A percentile compares a stretch with the other conserved stretches of the same genome.
These are phyloP conservation scores for Champsocephalus gunnari DNA, from an alignment of 2,797 vertebrate genomes.

Conservation along the genomic window DNA sequence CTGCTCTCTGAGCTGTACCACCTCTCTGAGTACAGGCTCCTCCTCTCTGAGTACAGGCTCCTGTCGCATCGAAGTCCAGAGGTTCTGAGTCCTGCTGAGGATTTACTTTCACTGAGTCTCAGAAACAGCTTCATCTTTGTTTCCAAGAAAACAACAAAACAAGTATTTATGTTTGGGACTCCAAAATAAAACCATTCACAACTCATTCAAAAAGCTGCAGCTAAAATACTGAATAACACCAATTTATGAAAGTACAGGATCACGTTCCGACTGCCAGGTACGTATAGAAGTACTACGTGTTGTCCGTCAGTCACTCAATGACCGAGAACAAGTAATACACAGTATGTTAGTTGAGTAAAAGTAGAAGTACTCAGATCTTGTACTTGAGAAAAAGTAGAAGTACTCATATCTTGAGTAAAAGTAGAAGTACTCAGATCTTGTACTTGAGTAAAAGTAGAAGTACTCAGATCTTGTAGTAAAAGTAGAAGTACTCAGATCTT, in stretches of 20 bases:
- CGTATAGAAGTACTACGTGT: neutral
- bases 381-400: neutral
- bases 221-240: neutral
- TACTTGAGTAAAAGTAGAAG: no score
- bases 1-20: neutral
- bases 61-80: neutral
- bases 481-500: no score
- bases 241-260: neutral
- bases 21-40: neutral
- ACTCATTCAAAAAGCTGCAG: neutral
- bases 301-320: neutral
- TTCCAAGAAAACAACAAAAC: neutral
- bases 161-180: accelerated
- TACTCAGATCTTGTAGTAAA: no score
- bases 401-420: no score
- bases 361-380: no score
- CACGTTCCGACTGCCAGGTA: neutral
- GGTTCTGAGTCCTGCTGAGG: no score
- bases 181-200: neutral
- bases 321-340: neutral
- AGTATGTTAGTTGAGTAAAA: neutral
- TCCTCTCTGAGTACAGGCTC: no score
- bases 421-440: no score
- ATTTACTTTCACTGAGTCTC: neutral
- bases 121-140: neutral